Evolutionary conservation across 23 tunicate species (phyloP).

Genomic region (Aplidium turbinatum): DNA sequence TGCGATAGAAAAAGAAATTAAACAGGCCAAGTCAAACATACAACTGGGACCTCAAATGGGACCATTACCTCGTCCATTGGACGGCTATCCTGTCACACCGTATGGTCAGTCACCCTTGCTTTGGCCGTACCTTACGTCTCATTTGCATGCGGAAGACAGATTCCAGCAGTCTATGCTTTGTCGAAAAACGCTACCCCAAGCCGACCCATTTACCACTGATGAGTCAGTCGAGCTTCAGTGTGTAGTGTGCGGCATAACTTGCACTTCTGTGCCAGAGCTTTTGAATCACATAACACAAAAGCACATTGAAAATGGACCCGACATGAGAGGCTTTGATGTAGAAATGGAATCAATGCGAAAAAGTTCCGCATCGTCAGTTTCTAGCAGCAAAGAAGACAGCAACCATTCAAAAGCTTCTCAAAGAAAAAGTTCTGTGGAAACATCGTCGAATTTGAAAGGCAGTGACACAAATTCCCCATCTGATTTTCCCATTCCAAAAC

Average conservation of each 20-base stretch:
- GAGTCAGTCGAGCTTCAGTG: conserved; percentile 16
- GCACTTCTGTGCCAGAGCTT: conserved; percentile 22
- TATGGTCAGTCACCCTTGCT: background rate
- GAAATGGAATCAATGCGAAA: too few species aligned
- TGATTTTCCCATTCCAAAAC: conserved; percentile 26
- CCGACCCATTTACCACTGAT: too few species aligned
- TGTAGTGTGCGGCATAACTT: conserved; percentile 33
- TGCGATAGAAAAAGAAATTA: too few species aligned
- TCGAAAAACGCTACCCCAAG: background rate
- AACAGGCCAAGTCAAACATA: too few species aligned
- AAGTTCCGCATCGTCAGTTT: too few species aligned
- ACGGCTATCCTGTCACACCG: background rate
- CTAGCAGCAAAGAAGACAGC: too few species aligned
- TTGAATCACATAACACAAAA: conserved; percentile 22
- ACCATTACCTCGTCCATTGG: background rate
- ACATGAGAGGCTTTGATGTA: background rate
- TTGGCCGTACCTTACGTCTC: background rate
- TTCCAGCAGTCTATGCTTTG: background rate
- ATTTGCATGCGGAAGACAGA: background rate
- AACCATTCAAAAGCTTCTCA: too few species aligned
- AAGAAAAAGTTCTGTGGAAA: background rate
- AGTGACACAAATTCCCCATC: background rate
- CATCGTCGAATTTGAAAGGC: background rate
- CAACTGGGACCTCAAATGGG: background rate
- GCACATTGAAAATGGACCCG: background rate